Evolutionary conservation across 1,140 invertebrate species (phyloP), one percentile per base, ranked within the genome.

Genomic region (Drosophila leontia): DNA sequence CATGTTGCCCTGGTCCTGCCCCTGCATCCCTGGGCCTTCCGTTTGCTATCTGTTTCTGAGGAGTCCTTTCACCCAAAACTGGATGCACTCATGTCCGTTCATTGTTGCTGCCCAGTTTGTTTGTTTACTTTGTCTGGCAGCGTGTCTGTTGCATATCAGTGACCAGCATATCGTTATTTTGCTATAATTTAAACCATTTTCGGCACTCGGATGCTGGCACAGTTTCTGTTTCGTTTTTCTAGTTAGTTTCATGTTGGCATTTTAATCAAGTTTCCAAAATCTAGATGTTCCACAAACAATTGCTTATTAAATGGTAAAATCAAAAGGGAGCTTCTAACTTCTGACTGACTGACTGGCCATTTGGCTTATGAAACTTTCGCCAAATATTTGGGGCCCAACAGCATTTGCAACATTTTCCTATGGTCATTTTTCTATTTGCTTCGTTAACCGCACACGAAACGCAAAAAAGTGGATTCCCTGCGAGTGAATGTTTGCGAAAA

Each of bases 381-480:
- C 64, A 79, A 88, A 87, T 84, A 88, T 87, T 88, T 72, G 68
- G 58, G 64, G 7, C 47, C 70, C 51, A 59, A 45, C 62, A 68
- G 37, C 23, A 76, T 70, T 86, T 79, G 62, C 64, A 77, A 65
- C 50, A 78, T 78, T 75, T 75, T 59, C 47, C 45, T 12, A 48
- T n/a, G 42, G 47, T 26, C 63, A 72, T 82, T 85, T 81, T 71
- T 84, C 64, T 84, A 80, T 88, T 90, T 85, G 84, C 84, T 88
- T 88, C 84, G 84, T 88, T 88, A 88, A 88, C 80, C 85, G 81
- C 81, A 90, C 68, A 80, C 71, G 76, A 72, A 70, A 58, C 13
- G 53, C 19, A 42, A 42, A 70, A 56, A 59, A 45, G 19, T 39
- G 35, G 67, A 71, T 70, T 50, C 55, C 61, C 82, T 84, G 81